Base-by-base conservation (phyloP, 2,888 invertebrate species). In the Gibbula magus region DNA sequence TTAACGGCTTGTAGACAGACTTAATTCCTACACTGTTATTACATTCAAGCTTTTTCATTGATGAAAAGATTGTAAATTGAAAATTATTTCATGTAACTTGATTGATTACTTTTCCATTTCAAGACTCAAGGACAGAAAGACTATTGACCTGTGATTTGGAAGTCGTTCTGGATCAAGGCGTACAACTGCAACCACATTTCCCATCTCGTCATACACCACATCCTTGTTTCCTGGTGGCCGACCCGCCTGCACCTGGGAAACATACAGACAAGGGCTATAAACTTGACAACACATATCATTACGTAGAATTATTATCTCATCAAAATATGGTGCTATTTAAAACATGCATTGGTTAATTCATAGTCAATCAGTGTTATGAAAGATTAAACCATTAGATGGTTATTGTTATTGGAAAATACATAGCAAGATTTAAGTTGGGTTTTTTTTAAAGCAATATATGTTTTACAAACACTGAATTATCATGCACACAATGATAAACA, bases 191-290 rank as follows among this genome's bases (percentile, higher is more conserved):
- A 91, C 78, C 20, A 92, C 91, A 87, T 92, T 92, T 22, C 92
- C 92, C 79, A 87, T 83, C 16, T 90, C 89, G 87, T 92, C 92
- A 85, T 89, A 91, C 18, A 88, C 75, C 7, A 92, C 91, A 85
- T 92, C 92, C 79, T 90, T 89, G 79, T 86, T 89, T 13, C 91
- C 91, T 18, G 91, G 91, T 20, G 91, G 91, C n/a, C 91, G 86
- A 0, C 91, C 92, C 74, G 89, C 85, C 78, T 92, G 91, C 8
- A 89, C 87, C 91, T 92, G 18, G 0, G 0, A 0, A 35, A 73
- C 20, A 73, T 2, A 0, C 35, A 20, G 4, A 73, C 7, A 25
- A 1, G n/a, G 1, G 4, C n/a, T 56, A 8, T 56, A 5, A 56
- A 56, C n/a, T 56, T 25, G 20, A 8, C 56, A 56, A 16, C 4